These are phyloP conservation scores for Copidosoma aretas DNA, from an alignment of 2,888 invertebrate species.

Conservation along the genomic window DNA sequence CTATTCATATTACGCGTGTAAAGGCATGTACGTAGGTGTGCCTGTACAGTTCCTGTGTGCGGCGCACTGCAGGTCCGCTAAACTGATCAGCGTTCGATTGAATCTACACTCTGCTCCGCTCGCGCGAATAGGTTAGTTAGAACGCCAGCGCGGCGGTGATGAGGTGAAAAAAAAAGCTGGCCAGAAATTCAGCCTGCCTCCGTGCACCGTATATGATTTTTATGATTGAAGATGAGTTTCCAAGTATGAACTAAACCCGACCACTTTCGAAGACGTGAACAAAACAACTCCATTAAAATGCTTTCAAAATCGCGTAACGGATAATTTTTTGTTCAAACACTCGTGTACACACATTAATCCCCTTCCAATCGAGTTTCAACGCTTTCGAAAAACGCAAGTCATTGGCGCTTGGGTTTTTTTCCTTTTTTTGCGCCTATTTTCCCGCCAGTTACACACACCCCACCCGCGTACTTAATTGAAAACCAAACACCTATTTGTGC, in stretches of 20 bases:
- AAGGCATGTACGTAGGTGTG: neutral
- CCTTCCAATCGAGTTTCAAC: no score
- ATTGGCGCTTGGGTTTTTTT: slow-evolving; percentile 13
- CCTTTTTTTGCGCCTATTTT: neutral
- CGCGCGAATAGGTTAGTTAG: slow-evolving; percentile 4
- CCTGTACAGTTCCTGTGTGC: neutral
- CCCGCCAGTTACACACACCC: neutral
- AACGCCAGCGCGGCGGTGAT: neutral
- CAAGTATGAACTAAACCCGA: no score
- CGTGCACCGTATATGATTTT: neutral
- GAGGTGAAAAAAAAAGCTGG: slow-evolving; percentile 2
- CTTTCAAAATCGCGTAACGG: no score
- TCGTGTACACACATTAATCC: no score
- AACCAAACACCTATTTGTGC: slow-evolving; percentile 17
- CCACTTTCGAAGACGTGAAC: no score
- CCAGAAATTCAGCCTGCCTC: neutral
- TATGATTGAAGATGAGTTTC: no score
- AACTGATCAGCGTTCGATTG: slow-evolving; percentile 31
- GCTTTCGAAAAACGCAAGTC: neutral
- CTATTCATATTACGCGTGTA: neutral
- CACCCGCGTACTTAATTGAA: slow-evolving; percentile 26
- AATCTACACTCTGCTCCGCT: slow-evolving; percentile 19
- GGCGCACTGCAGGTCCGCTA: slow-evolving; percentile 3
- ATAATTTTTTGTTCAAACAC: no score
- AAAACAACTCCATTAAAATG: neutral